phyloP scores from a whole-genome alignment of 2,113 vertebrate species.

The Mormyrus iriodes region DNA sequence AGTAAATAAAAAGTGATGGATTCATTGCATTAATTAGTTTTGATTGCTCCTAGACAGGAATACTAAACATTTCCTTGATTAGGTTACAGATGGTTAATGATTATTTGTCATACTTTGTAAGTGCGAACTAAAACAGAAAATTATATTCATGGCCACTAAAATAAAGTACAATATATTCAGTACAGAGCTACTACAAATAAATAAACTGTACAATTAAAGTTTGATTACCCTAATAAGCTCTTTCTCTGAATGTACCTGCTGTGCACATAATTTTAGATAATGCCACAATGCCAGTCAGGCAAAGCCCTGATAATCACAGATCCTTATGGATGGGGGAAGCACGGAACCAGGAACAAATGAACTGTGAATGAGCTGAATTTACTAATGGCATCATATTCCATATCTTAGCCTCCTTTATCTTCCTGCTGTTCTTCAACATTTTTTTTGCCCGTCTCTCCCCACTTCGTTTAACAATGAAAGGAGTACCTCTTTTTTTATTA shows the following conservation, averaged over 20 bases:
- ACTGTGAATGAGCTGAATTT: conserved; percentile 42
- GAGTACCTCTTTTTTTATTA: conserved; percentile 49
- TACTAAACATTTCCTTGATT: background rate
- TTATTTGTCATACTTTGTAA: background rate
- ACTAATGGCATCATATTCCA: conserved; percentile 61
- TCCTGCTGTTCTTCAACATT: conserved; percentile 47
- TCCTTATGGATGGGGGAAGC: conserved; percentile 12
- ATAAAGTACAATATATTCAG: background rate
- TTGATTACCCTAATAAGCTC: background rate
- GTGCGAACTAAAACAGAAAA: background rate
- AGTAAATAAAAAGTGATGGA: background rate
- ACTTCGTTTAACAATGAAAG: conserved; percentile 61
- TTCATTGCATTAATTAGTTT: background rate
- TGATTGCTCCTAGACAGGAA: background rate
- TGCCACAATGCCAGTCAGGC: conserved; percentile 12
- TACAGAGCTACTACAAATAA: background rate
- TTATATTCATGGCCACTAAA: background rate
- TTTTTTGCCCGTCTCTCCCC: conserved; percentile 48
- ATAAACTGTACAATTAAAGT: background rate
- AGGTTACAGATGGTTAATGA: background rate
- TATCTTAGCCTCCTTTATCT: conserved; percentile 49
- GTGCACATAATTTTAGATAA: conserved; percentile 10
- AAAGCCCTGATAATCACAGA: conserved; percentile 9
- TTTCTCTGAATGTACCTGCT: background rate
- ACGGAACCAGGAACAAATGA: conserved; percentile 18